Percentiles rank a stretch among this genome's conserved stretches.
phyloP scores from a whole-genome alignment of 2,113 vertebrate species.

The Tonatia bakeri region DNA sequence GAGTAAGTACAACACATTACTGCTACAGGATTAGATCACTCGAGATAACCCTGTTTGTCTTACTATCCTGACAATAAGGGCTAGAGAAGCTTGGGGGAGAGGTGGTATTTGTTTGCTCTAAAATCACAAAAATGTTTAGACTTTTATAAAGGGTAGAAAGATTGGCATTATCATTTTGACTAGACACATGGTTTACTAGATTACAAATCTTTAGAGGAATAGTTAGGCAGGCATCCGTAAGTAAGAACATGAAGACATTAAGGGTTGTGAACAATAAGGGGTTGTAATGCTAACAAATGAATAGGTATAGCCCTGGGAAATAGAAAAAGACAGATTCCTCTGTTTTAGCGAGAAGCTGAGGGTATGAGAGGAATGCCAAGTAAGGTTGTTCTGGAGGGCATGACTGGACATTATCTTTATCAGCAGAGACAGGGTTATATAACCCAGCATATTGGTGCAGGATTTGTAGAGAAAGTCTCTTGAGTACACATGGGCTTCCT shows the following conservation, averaged over 20 bases:
- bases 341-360: neutral
- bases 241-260: neutral
- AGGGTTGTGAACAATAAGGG: neutral
- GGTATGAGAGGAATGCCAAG: neutral
- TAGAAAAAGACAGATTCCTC: neutral
- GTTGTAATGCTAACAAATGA: neutral
- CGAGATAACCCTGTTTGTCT: slow-evolving; percentile 51
- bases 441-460: neutral
- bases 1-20: slow-evolving; percentile 66
- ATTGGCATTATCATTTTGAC: neutral
- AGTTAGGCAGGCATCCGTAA: neutral
- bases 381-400: neutral
- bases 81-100: neutral
- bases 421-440: neutral
- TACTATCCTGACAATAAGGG: slow-evolving; percentile 60
- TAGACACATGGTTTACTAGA: neutral
- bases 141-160: neutral
- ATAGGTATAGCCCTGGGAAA: neutral
- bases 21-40: slow-evolving; percentile 63
- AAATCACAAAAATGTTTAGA: neutral
- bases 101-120: neutral
- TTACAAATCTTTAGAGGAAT: neutral
- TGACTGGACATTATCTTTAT: neutral
- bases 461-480: neutral
- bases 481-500: neutral